Evolutionary conservation across 2,113 vertebrate species (phyloP).

Genomic region (Tragelaphus imberbis): DNA sequence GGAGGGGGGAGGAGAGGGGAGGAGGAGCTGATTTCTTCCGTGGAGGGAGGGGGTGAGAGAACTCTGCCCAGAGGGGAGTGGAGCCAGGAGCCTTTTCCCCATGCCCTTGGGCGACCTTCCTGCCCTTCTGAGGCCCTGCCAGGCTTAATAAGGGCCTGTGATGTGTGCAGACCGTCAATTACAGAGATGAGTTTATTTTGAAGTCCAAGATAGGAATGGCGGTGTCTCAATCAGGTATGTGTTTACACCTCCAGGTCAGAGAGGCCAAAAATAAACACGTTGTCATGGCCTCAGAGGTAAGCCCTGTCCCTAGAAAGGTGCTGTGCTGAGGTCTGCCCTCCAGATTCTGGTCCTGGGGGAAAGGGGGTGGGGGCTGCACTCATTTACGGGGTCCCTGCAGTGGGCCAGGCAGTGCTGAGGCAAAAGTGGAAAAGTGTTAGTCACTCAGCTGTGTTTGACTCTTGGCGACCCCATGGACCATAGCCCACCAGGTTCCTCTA

Average conservation of each 20-base stretch:
- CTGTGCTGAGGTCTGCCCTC: neutral
- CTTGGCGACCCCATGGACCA: neutral
- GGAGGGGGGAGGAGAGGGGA: accelerated
- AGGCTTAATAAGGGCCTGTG: slow-evolving; percentile 49
- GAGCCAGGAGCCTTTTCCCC: neutral
- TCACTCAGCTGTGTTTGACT: neutral
- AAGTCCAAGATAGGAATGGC: slow-evolving; percentile 14
- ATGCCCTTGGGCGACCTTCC: neutral
- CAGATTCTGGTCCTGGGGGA: neutral
- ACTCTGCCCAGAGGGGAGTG: neutral
- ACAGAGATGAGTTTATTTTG: slow-evolving; percentile 58
- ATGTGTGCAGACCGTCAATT: slow-evolving; percentile 20
- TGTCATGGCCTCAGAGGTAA: neutral
- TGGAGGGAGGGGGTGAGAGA: neutral
- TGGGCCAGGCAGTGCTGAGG: neutral
- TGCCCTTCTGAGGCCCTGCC: slow-evolving; percentile 22
- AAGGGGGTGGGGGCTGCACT: neutral
- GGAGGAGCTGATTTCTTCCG: neutral
- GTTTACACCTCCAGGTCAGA: slow-evolving; percentile 32
- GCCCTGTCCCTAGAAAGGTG: neutral
- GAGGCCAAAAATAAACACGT: slow-evolving; percentile 1
- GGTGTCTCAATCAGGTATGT: slow-evolving; percentile 35
- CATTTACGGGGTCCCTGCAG: accelerated
- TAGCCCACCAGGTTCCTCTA: neutral
- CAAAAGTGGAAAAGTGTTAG: accelerated